These are phyloP conservation scores for Amaurobius ferox DNA, from an alignment of 2,888 invertebrate species.

Conservation along the genomic window DNA sequence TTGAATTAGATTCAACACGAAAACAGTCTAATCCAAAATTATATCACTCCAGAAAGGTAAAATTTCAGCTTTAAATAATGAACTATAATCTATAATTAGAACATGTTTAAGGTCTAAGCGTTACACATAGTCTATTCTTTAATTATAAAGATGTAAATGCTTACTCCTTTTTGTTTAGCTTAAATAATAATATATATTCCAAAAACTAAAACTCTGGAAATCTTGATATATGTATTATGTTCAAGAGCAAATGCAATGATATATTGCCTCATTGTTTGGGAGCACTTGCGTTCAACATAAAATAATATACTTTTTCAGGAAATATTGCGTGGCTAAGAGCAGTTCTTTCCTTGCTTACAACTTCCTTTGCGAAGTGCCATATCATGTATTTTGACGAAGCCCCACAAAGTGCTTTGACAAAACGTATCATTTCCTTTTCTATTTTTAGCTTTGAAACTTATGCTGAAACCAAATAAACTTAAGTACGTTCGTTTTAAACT, in stretches of 20 bases:
- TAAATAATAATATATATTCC: too few species aligned
- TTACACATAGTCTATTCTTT: too few species aligned
- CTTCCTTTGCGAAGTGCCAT: not conserved
- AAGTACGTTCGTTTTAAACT: not conserved
- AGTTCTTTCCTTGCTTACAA: conserved; percentile 12
- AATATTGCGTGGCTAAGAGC: conserved; percentile 12
- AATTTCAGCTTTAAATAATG: too few species aligned
- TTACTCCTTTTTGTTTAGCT: too few species aligned
- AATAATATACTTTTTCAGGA: conserved; percentile 16
- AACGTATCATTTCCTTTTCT: conserved; percentile 12
- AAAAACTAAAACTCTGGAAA: too few species aligned
- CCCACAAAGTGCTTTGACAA: conserved; percentile 1
- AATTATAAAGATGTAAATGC: too few species aligned
- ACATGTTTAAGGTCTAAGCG: too few species aligned
- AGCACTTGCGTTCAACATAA: not conserved
- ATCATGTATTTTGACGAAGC: conserved; percentile 5
- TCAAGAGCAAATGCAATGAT: not conserved
- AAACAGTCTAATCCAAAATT: too few species aligned
- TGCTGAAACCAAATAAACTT: not conserved
- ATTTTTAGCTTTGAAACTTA: not conserved
- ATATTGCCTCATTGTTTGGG: not conserved
- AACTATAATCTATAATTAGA: too few species aligned
- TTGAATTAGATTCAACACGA: too few species aligned
- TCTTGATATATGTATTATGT: too few species aligned
- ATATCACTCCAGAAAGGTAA: too few species aligned